Evolutionary conservation across 2,888 invertebrate genomes (phyloP), one percentile per base, ranked within the genome.

Genomic region (Rutpela maculata): DNA sequence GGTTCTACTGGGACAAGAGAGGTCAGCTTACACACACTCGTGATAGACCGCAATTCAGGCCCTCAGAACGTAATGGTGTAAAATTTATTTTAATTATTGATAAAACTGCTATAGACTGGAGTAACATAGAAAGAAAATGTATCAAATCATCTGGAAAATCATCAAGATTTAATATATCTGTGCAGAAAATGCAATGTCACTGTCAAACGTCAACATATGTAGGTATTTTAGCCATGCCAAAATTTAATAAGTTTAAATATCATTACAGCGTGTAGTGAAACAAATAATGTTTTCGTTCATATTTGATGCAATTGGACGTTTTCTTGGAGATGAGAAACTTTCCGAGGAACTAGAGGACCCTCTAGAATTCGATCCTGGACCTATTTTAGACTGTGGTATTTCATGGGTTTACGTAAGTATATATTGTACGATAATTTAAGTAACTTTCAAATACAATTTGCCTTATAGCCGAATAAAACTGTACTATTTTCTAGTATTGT

Each of bases 321-420:
- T 83, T 56, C 82, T 86, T 18, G 85, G 85, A 6, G 85, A 85
- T 19, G 85, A 87, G 22, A 81, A 75, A 18, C 75, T 79, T 9
- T 77, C 77, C 15, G 82, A 84, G 65, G 84, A 86, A 12, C 43
- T 80, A 10, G 84, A 83, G n/a, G 87, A 87, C 82, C 85, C 86
- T 22, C 63, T 86, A 11, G 86, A 87, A 77, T 88, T 88, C 80
- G 83, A 87, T 55, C 85, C 88, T 69, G 88, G 88, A 15, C 59
- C 85, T 59, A 80, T 88, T 66, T 75, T 87, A 15, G 88, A 87
- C 81, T 84, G 82, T 63, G 88, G 87, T 55, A 87, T 88, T 63
- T 82, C 85, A 31, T 88, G 88, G 87, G 82, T 85, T 18, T 80
- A 85, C 75, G 85, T 85, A 79, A 84, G 85, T 81, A 76, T 26